Base-by-base conservation (phyloP, 1,140 invertebrate species). In the Scaptomyza hsui region DNA sequence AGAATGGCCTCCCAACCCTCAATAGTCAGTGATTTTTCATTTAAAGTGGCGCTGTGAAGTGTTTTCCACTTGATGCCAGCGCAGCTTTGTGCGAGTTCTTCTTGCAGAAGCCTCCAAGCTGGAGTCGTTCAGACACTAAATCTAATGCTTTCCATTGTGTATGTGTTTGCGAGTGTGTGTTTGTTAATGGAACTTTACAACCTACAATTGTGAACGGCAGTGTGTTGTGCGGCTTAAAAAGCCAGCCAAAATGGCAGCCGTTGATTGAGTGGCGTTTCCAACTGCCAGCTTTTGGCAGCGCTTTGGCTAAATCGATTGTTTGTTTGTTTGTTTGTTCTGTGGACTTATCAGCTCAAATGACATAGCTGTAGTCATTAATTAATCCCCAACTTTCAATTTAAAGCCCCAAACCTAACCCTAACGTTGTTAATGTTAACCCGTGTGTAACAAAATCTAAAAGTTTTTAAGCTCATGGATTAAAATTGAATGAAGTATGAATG, bases 1-100 rank as follows among this genome's bases (percentile, higher is more conserved):
- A 3, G 53, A 19, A 19, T 44, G 15, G 21, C 37, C 48, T 41
- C 78, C 59, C 78, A 72, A 32, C 21, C 21, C 19, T n/a, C 45
- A 47, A 13, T 13, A 52, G 65, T 47, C 49, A 37, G 77, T 88
- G 83, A 82, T 88, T 82, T 88, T 82, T 88, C 82, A 88, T 78
- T 77, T 88, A 63, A 88, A 86, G 81, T 81, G 80, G 72, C 72
- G 45, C 70, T 44, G 72, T 71, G 65, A 85, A 86, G 81, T 86
- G 81, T 76, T 83, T 85, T 85, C 67, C 67, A 51, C 70, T 65
- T 51, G 16, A 68, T 68, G 63, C 62, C 63, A 68, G 75, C 65
- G 73, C 70, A 75, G 77, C 80, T 85, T 86, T 77, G 76, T 69
- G 76, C 67, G 75, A 71, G 57, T 81, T 80, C 59, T 70, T 75